Evolutionary conservation across 2,888 invertebrate genomes (phyloP).

Genomic region (Platycheirus rosarum): DNA sequence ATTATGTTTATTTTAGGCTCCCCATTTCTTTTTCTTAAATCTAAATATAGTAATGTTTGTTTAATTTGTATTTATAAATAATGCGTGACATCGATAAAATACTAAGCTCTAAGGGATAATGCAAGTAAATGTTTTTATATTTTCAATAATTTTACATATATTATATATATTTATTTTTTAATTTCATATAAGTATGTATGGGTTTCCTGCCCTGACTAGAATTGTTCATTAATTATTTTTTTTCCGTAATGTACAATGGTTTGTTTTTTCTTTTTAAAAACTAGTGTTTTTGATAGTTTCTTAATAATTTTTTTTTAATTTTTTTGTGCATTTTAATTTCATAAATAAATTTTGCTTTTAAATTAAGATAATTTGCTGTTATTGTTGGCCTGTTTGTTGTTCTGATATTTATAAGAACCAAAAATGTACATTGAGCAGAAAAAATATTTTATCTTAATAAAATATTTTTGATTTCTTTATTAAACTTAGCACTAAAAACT

Average conservation of each 20-base stretch:
- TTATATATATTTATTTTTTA: conserved; percentile 7
- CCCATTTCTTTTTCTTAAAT: conserved; percentile 1
- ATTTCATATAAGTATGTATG: conserved; percentile 8
- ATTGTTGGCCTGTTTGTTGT: conserved; percentile 37
- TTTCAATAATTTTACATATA: conserved; percentile 9
- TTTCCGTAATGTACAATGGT: conserved; percentile 11
- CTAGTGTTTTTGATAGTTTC: no score
- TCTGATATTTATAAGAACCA: background rate
- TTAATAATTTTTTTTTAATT: conserved; percentile 11
- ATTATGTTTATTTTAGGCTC: conserved; percentile 22
- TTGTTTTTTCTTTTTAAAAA: no score
- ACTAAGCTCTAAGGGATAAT: conserved; percentile 35
- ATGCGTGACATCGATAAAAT: conserved; percentile 67
- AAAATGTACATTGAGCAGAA: conserved; percentile 44
- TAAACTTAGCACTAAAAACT: no score
- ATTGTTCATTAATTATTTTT: background rate
- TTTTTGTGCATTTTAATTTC: conserved; percentile 33
- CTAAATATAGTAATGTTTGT: conserved; percentile 1
- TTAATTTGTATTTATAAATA: conserved; percentile 7
- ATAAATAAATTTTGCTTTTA: conserved; percentile 4
- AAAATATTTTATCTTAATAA: conserved; percentile 60
- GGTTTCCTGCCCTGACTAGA: conserved; percentile 23
- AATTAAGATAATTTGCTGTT: conserved; percentile 39
- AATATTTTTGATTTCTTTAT: conserved; percentile 6
- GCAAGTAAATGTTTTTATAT: conserved; percentile 32